phyloP scores from a whole-genome alignment of 2,797 vertebrate genomes.

The Myripristis murdjan region DNA sequence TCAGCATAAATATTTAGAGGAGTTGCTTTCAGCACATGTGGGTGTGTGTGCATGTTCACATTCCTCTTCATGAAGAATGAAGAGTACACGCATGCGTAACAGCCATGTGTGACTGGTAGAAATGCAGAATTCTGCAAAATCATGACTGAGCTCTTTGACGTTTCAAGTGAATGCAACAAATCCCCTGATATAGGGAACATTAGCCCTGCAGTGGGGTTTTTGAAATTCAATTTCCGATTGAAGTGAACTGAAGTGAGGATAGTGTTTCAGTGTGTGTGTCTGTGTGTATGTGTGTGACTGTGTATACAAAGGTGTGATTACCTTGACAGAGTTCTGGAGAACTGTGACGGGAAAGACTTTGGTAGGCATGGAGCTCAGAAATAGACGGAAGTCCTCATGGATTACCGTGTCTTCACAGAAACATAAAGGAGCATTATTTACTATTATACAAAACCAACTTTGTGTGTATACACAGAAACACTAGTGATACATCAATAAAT shows the following conservation, averaged over 20 bases:
- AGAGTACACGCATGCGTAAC: not conserved
- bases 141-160: not conserved
- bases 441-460: not conserved
- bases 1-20: not conserved
- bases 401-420: constrained; percentile 79
- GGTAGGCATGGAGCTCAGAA: constrained; percentile 91
- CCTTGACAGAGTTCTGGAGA: constrained; percentile 92
- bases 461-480: constrained; percentile 2
- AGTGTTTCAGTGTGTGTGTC: not conserved
- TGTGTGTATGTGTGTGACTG: constrained; percentile 2
- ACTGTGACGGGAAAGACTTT: constrained; percentile 89
- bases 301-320: constrained; percentile 47
- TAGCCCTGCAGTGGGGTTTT: constrained; percentile 6
- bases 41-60: not conserved
- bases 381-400: constrained; percentile 88
- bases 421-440: constrained; percentile 38
- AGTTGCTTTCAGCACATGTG: not conserved
- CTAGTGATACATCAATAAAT: not conserved
- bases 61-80: not conserved
- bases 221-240: constrained; percentile 24
- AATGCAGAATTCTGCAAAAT: not conserved
- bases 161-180: constrained; percentile 8
- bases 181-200: constrained; percentile 9
- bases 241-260: constrained; percentile 5
- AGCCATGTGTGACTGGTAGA: constrained; percentile 1